Percentiles rank a stretch among this genome's conserved stretches.
Evolutionary conservation across 2,888 invertebrate genomes (phyloP).

Genomic region (Dinocampus coccinellae): DNA sequence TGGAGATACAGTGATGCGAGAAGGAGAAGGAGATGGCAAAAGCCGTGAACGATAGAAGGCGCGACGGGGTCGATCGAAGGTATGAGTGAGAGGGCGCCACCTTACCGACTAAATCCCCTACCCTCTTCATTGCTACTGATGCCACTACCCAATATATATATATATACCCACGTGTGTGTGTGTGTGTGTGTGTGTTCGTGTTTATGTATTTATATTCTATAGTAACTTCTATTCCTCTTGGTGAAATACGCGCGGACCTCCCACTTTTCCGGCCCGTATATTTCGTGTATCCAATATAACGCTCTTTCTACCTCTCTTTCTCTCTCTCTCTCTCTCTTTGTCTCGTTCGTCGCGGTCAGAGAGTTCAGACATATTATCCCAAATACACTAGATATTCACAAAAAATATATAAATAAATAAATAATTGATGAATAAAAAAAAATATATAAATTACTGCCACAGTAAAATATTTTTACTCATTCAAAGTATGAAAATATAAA

Average conservation of each 20-base stretch:
- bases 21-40: conserved; percentile 24
- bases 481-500: too few relatives aligned
- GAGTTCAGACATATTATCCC: neutral
- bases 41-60: conserved; percentile 37
- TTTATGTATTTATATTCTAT: neutral
- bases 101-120: conserved; percentile 49
- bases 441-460: too few relatives aligned
- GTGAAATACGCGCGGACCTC: neutral
- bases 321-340: neutral
- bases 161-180: neutral
- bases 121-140: neutral
- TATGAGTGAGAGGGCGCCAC: conserved; percentile 63
- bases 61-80: conserved; percentile 59
- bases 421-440: too few relatives aligned
- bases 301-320: neutral
- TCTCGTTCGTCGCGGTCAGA: neutral
- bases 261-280: neutral
- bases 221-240: neutral
- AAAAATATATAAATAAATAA: too few relatives aligned
- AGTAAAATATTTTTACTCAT: too few relatives aligned
- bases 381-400: too few relatives aligned
- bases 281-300: too few relatives aligned
- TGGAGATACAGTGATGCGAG: too few relatives aligned
- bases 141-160: neutral
- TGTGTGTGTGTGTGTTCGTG: too few relatives aligned